Conservation (phyloP, 2,888 invertebrate genomes). For the Noctuana brunneofusca region DNA sequence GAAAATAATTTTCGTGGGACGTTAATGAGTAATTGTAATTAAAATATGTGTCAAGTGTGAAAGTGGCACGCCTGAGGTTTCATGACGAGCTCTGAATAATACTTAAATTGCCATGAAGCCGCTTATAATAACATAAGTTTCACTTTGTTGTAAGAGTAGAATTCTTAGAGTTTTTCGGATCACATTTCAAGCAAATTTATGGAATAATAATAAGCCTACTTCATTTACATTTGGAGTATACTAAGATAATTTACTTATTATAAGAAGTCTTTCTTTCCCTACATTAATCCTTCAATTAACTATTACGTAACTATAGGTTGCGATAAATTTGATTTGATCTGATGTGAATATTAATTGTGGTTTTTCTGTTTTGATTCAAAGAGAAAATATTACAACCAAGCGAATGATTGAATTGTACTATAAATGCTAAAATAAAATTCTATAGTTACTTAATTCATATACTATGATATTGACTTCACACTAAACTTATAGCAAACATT, state of each 20-base stretch:
- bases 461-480: no score
- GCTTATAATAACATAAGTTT: conserved; percentile 8
- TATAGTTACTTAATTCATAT: no score
- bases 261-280: background rate
- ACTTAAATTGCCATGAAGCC: conserved; percentile 10
- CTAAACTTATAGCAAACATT: no score
- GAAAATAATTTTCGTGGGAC: conserved; percentile 13
- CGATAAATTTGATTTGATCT: no score
- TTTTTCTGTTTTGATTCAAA: no score
- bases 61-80: background rate
- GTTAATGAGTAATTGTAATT: conserved; percentile 12
- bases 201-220: background rate
- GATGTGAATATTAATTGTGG: no score
- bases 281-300: no score
- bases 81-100: conserved; percentile 5
- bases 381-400: no score
- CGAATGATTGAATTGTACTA: no score
- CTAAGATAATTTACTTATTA: background rate
- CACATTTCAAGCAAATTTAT: conserved; percentile 1
- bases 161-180: conserved; percentile 11
- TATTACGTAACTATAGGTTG: no score
- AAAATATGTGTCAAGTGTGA: conserved; percentile 21
- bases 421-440: no score
- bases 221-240: conserved; percentile 4
- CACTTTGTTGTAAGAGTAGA: conserved; percentile 2